A percentile compares a stretch with the other conserved stretches of the same genome.
Evolutionary conservation across 2,888 invertebrate species (phyloP).

Genomic region (Drosophila barbarae): DNA sequence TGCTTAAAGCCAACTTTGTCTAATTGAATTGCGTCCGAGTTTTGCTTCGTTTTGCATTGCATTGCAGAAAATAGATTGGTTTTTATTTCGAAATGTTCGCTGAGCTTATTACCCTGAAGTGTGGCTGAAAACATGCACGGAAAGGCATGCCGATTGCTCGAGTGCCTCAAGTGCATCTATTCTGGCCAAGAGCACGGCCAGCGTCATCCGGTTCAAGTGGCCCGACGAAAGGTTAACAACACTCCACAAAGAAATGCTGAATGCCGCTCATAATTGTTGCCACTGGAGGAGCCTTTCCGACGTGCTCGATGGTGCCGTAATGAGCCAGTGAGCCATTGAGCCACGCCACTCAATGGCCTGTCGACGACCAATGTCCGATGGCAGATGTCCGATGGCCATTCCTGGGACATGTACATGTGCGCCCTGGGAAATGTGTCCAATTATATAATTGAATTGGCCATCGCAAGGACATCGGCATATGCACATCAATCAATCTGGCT

Average conservation of each 20-base stretch:
- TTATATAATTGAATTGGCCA: conserved; percentile 45
- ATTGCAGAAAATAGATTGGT: conserved; percentile 13
- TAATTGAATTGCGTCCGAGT: conserved; percentile 9
- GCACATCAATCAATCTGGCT: conserved; percentile 57
- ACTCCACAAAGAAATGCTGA: conserved; percentile 56
- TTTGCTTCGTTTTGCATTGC: not conserved
- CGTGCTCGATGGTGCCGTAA: conserved; percentile 38
- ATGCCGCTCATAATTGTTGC: conserved; percentile 56
- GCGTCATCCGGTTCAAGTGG: conserved; percentile 57
- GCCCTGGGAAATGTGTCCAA: conserved; percentile 22
- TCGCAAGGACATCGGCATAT: conserved; percentile 39
- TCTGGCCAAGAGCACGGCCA: conserved; percentile 42
- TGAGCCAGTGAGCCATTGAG: conserved; percentile 40
- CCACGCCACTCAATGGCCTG: conserved; percentile 39
- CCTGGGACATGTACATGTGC: conserved; percentile 3
- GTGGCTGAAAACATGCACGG: conserved; percentile 21
- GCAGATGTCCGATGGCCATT: conserved; percentile 3
- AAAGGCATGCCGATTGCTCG: conserved; percentile 20
- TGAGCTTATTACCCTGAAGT: conserved; percentile 46
- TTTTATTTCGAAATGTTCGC: conserved; percentile 35
- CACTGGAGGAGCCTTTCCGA: conserved; percentile 30
- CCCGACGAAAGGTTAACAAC: conserved; percentile 72
- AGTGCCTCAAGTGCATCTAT: conserved; percentile 45
- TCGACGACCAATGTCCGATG: conserved; percentile 4
- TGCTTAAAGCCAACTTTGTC: conserved; percentile 25